Evolutionary conservation across 2,888 invertebrate species (phyloP).

Genomic region (Rhamphomyia laevipes): DNA sequence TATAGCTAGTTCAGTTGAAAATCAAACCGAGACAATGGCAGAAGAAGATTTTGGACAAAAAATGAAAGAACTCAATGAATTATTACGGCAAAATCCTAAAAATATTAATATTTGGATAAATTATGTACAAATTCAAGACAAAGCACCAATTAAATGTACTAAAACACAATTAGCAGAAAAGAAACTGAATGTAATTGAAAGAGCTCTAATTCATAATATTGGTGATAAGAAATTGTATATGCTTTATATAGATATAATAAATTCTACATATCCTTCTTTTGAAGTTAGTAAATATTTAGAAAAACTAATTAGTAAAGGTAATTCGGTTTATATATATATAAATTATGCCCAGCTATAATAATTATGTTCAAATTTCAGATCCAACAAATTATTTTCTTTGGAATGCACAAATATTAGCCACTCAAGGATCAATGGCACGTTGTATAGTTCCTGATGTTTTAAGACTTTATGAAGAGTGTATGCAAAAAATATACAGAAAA

Average conservation of each 20-base stretch:
- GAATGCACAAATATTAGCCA: slow-evolving; percentile 32
- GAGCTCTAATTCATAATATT: slow-evolving; percentile 46
- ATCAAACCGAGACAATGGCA: slow-evolving; percentile 15
- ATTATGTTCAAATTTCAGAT: slow-evolving; percentile 12
- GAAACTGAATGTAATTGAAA: slow-evolving; percentile 49
- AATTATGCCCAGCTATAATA: too few species aligned
- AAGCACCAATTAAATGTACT: slow-evolving; percentile 25
- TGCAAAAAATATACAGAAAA: slow-evolving; percentile 32
- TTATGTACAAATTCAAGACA: slow-evolving; percentile 46
- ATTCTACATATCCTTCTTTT: slow-evolving; percentile 46
- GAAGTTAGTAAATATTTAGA: slow-evolving; percentile 42
- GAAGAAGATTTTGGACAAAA: slow-evolving; percentile 40
- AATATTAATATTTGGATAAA: slow-evolving; percentile 48
- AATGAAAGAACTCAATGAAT: slow-evolving; percentile 44
- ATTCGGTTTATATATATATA: slow-evolving; percentile 10
- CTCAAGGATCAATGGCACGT: slow-evolving; percentile 46
- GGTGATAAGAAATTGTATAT: slow-evolving; percentile 41
- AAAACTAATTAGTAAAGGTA: slow-evolving; percentile 40
- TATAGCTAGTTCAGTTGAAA: slow-evolving; percentile 6
- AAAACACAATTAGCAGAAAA: slow-evolving; percentile 38
- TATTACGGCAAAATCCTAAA: slow-evolving; percentile 39
- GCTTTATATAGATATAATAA: slow-evolving; percentile 30
- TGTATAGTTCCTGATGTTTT: slow-evolving; percentile 48
- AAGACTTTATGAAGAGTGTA: slow-evolving; percentile 41
- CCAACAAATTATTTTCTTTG: slow-evolving; percentile 31